phyloP scores from a whole-genome alignment of 2,888 invertebrate genomes.

The Hoplodrina blanda region DNA sequence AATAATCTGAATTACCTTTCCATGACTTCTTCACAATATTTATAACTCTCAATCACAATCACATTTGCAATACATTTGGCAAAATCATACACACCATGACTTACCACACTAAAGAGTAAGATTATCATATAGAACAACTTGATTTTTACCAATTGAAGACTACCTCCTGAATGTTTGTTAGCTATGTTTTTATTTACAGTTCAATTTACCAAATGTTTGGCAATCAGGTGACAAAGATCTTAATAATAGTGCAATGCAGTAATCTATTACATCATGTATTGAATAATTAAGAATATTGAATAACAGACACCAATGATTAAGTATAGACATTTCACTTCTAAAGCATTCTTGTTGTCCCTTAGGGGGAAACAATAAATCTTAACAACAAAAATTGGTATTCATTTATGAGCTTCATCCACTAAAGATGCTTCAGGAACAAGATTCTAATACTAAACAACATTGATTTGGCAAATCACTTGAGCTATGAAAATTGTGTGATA shows the following conservation, averaged over 20 bases:
- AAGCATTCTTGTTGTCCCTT: slow-evolving; percentile 13
- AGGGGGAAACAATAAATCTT: slow-evolving; percentile 29
- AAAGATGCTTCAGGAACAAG: slow-evolving; percentile 49
- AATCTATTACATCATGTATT: slow-evolving; percentile 25
- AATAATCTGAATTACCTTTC: slow-evolving; percentile 56
- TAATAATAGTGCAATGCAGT: slow-evolving; percentile 49
- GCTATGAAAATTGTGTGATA: slow-evolving; percentile 72
- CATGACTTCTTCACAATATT: slow-evolving; percentile 20
- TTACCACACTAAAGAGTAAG: slow-evolving; percentile 22
- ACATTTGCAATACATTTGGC: slow-evolving; percentile 37
- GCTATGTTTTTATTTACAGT: slow-evolving; percentile 37
- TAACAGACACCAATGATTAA: slow-evolving; percentile 44
- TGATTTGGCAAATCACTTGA: slow-evolving; percentile 88
- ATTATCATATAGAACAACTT: slow-evolving; percentile 24
- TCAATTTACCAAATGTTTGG: slow-evolving; percentile 25
- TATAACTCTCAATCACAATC: slow-evolving; percentile 15
- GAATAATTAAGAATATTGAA: slow-evolving; percentile 29
- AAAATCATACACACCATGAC: slow-evolving; percentile 34
- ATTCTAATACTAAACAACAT: slow-evolving; percentile 75
- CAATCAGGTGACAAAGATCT: slow-evolving; percentile 20
- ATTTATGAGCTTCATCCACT: slow-evolving; percentile 56
- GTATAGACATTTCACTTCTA: slow-evolving; percentile 29
- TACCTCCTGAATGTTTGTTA: slow-evolving; percentile 3
- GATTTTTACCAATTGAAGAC: slow-evolving; percentile 33
- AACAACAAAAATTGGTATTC: slow-evolving; percentile 38